Evolutionary conservation across 2,888 invertebrate species (phyloP), one percentile per base, ranked within the genome.

Genomic region (Polydesmus complanatus): DNA sequence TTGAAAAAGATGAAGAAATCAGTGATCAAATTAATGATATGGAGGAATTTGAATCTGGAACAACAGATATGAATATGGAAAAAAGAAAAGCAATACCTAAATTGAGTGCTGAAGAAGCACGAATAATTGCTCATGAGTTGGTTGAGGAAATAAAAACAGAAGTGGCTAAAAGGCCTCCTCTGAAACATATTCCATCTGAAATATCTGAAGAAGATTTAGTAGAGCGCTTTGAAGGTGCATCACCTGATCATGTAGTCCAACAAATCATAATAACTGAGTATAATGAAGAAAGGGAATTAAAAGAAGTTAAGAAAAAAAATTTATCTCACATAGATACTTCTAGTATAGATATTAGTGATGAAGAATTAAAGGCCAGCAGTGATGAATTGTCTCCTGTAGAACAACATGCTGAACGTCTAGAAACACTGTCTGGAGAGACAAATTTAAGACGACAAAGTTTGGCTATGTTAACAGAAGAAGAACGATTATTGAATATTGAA

Each of bases 291-390:
- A 25, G 50, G 8, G 49, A 56, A 21, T 5, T 22, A 11, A 26
- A 22, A 18, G 51, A 57, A 26, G 57, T 57, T 27, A 22, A 21
- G n/a, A 27, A 50, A 21, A 25, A 19, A 11, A 62, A 73, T 73
- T 27, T 58, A 47, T 54, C 26, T 27, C 14, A 27, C 48, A 77
- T 77, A 63, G 78, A 78, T 26, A 75, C 78, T 5, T 78, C 79
- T 1, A 79, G 79, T 65, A 75, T 79, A 70, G 79, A 80, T 70
- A 76, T 61, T 68, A 80, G 79, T 18, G 80, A 80, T 66, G 85
- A 85, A 77, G 85, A 85, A 70, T 78, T 85, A 66, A 79, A 80
- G 68, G 62, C 60, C n/a, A 62, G 62, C 54, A 84, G 83, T 70
- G 84, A 83, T 70, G 83, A 83, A 48, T 52, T 54, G 48, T 60